Percentiles rank a stretch among this genome's conserved stretches.
Conservation (phyloP, 2,797 vertebrate species). For the Pseudochromis fuscus region DNA sequence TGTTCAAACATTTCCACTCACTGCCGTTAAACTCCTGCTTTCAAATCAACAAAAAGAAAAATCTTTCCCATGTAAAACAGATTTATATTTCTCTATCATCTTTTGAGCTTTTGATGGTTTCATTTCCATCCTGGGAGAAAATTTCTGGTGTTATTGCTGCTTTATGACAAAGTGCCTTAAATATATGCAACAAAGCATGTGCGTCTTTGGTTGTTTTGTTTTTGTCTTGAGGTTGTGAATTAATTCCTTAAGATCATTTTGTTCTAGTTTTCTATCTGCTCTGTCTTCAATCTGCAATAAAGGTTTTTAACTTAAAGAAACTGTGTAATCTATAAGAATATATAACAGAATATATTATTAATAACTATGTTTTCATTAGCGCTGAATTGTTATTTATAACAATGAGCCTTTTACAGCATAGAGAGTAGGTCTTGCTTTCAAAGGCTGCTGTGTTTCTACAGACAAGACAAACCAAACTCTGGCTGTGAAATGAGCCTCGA, state of each 20-base stretch:
- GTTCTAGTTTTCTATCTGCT: conserved; percentile 52
- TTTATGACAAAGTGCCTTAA: conserved; percentile 70
- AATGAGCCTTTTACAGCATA: too few species aligned
- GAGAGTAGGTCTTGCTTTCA: too few species aligned
- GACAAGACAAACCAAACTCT: too few species aligned
- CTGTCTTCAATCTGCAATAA: conserved; percentile 66
- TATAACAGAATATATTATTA: too few species aligned
- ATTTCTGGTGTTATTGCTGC: conserved; percentile 56
- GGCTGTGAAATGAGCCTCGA: too few species aligned
- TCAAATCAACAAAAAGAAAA: conserved; percentile 18
- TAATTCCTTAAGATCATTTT: conserved; percentile 47
- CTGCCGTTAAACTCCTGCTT: conserved; percentile 2
- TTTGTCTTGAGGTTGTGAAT: conserved; percentile 36
- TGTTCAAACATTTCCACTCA: conserved; percentile 50
- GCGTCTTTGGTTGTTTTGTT: conserved; percentile 38
- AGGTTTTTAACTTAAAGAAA: conserved; percentile 47
- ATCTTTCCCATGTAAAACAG: conserved; percentile 14
- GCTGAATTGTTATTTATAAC: too few species aligned
- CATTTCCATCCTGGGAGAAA: conserved; percentile 57
- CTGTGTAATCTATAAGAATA: too few species aligned
- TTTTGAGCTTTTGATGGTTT: conserved; percentile 49
- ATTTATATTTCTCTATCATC: conserved; percentile 19
- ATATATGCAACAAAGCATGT: conserved; percentile 33
- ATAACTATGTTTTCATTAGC: too few species aligned
- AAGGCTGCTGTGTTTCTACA: too few species aligned